Evolutionary conservation across 2,888 invertebrate species (phyloP).

Genomic region (Glyphotaelius pellucidus): DNA sequence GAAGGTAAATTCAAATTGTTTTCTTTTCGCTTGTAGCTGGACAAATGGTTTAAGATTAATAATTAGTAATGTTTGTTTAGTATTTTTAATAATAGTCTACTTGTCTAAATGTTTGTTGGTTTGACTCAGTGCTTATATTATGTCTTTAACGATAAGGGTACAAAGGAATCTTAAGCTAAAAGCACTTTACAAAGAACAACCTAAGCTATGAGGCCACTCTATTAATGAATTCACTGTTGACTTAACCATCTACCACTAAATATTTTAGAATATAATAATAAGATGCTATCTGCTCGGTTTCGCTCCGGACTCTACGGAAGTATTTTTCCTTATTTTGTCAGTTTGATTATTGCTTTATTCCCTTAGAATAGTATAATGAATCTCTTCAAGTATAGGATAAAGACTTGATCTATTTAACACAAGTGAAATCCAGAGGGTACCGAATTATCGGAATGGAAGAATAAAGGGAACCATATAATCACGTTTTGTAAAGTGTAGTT

Average conservation of each 20-base stretch:
- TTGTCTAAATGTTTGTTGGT: slow-evolving; percentile 17
- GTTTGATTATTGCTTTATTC: slow-evolving; percentile 6
- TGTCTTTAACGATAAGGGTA: slow-evolving; percentile 40
- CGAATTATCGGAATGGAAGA: not conserved
- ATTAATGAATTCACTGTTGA: slow-evolving; percentile 38
- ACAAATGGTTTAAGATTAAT: not conserved
- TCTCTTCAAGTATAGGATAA: not conserved
- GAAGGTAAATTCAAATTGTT: not conserved
- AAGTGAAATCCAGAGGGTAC: not conserved
- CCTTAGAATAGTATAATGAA: not conserved
- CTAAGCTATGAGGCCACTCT: slow-evolving; percentile 60
- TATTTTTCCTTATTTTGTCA: slow-evolving; percentile 4
- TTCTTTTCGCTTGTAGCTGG: not conserved
- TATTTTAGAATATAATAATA: slow-evolving; percentile 35
- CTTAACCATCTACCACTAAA: slow-evolving; percentile 43
- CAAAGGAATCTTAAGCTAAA: slow-evolving; percentile 40
- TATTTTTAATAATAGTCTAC: slow-evolving; percentile 10
- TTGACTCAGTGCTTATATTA: slow-evolving; percentile 41
- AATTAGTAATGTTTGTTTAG: not conserved
- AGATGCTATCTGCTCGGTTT: slow-evolving; percentile 24
- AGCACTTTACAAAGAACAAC: slow-evolving; percentile 41
- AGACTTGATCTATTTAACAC: not conserved
- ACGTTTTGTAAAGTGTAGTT: not conserved
- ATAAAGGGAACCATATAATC: not conserved
- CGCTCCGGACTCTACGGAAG: not conserved